phyloP scores from a whole-genome alignment of 2,797 vertebrate genomes.

The Cirrhinus mrigala region DNA sequence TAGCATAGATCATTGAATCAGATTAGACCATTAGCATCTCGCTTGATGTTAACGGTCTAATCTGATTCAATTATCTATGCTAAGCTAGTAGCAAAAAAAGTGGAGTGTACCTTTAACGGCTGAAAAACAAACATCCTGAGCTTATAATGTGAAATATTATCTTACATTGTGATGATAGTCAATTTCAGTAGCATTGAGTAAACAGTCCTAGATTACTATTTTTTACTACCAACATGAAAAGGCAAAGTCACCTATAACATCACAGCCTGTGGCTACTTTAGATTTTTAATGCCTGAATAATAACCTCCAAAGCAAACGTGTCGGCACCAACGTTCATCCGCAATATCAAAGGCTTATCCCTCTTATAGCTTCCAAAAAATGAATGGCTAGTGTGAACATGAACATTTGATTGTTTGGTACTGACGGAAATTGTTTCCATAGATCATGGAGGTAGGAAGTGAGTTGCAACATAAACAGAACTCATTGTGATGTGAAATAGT shows the following conservation, averaged over 20 bases:
- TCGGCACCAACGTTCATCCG: background rate
- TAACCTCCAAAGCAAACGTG: background rate
- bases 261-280: background rate
- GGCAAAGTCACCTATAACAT: background rate
- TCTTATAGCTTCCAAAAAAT: background rate
- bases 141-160: slow-evolving; percentile 9
- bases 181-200: background rate
- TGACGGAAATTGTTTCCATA: background rate
- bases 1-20: too few relatives aligned
- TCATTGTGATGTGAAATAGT: background rate
- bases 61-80: too few relatives aligned
- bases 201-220: background rate
- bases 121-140: slow-evolving; percentile 1
- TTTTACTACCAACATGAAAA: background rate
- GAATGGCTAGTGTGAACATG: background rate
- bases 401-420: background rate
- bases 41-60: too few relatives aligned
- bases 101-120: too few relatives aligned
- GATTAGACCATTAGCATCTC: too few relatives aligned
- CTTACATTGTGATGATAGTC: background rate
- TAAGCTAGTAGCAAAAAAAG: too few relatives aligned
- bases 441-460: background rate
- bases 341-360: background rate
- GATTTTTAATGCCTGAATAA: background rate
- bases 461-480: slow-evolving; percentile 10